Evolutionary conservation across 2,797 vertebrate species (phyloP).

Genomic region (Numenius phaeopus): DNA sequence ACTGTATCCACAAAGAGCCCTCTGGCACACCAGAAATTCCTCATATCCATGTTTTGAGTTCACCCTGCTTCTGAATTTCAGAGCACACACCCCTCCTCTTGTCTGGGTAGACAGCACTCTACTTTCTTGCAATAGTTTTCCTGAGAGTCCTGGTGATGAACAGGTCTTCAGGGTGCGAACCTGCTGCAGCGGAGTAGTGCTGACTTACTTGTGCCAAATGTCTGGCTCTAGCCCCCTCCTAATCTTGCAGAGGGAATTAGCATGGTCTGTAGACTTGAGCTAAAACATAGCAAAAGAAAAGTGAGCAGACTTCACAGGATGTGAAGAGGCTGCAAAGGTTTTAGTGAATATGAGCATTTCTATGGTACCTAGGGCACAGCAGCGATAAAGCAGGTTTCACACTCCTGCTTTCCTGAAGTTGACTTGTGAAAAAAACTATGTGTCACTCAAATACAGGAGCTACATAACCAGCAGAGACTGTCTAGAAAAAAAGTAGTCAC

Average conservation of each 20-base stretch:
- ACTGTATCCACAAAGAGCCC: not conserved
- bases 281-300: not conserved
- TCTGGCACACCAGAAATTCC: not conserved
- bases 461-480: not conserved
- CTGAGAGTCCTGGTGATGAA: not conserved
- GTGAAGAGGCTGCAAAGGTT: not conserved
- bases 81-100: not conserved
- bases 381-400: not conserved
- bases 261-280: not conserved
- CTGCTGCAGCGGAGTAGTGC: accelerated
- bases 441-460: not conserved
- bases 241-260: not conserved
- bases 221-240: not conserved
- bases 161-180: not conserved
- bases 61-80: accelerated
- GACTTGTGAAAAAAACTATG: not conserved
- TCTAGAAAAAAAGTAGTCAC: not conserved
- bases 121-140: not conserved
- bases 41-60: not conserved
- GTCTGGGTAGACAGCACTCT: not conserved
- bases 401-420: not conserved
- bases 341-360: not conserved
- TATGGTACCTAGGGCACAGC: not conserved
- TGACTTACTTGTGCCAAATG: accelerated
- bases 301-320: not conserved